Evolutionary conservation across 2,113 vertebrate genomes (phyloP).

Genomic region (Gymnobelideus leadbeateri): DNA sequence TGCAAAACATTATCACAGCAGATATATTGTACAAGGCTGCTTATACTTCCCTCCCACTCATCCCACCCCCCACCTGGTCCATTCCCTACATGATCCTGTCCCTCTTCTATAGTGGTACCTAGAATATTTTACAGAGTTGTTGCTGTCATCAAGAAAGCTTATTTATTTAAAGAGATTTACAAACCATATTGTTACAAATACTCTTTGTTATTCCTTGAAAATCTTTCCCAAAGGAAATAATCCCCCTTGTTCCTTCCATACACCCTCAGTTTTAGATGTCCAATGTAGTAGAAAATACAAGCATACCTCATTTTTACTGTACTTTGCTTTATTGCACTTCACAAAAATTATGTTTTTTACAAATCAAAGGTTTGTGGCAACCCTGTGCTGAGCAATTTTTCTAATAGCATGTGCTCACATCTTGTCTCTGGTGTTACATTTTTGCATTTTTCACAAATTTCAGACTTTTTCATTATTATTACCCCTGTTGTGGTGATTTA

Average conservation of each 20-base stretch:
- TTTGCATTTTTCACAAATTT: background rate
- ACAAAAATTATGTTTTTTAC: background rate
- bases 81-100: too few species aligned
- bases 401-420: background rate
- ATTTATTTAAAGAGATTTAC: background rate
- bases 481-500: background rate
- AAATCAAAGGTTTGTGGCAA: background rate
- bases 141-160: background rate
- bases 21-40: too few species aligned
- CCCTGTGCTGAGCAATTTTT: background rate
- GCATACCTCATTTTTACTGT: background rate
- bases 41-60: too few species aligned
- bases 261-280: background rate
- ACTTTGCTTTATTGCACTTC: background rate
- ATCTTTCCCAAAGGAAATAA: background rate
- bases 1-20: too few species aligned
- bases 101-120: too few species aligned
- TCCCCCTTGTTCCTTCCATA: background rate
- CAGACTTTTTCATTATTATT: background rate
- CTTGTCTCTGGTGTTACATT: background rate
- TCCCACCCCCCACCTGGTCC: too few species aligned
- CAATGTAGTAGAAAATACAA: background rate
- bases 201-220: background rate
- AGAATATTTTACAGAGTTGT: background rate
- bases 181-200: background rate